These are phyloP conservation scores for Tetragonula clypearis DNA, from an alignment of 1,140 invertebrate species.

Conservation along the genomic window DNA sequence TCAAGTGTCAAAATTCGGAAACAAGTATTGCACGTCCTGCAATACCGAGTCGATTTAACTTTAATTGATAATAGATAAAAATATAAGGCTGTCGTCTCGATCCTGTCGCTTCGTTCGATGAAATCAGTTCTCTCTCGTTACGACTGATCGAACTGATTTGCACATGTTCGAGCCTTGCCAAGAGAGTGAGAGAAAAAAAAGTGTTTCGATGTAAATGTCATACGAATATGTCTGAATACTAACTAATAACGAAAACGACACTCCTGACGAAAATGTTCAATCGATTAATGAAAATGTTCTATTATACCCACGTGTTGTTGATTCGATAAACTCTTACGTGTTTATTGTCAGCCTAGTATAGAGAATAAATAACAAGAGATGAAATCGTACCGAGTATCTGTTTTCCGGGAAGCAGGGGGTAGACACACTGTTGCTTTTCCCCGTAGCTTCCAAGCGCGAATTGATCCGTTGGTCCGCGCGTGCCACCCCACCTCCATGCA, in stretches of 20 bases:
- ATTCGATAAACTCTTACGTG: not conserved
- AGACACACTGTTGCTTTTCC: constrained; percentile 71
- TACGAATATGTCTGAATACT: not conserved
- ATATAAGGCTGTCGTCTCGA: not conserved
- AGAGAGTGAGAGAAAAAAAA: not conserved
- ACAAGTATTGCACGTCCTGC: not conserved
- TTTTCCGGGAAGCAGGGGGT: constrained; percentile 60
- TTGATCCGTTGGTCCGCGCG: constrained; percentile 69
- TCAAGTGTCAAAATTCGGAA: constrained; percentile 13
- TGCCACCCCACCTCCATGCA: constrained; percentile 55
- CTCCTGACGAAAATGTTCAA: not conserved
- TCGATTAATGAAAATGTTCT: constrained; percentile 1
- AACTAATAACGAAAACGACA: not conserved
- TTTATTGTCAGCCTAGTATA: constrained; percentile 41
- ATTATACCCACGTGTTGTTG: constrained; percentile 29
- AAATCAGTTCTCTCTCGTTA: not conserved
- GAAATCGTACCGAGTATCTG: constrained; percentile 45
- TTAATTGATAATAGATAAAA: not conserved
- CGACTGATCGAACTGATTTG: not conserved
- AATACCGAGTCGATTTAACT: not conserved
- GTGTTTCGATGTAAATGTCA: not conserved
- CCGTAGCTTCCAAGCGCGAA: constrained; percentile 65
- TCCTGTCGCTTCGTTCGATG: not conserved
- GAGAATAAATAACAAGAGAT: constrained; percentile 18
- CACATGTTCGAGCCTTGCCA: not conserved